phyloP scores from a whole-genome alignment of 1,140 invertebrate species.

The Antheraea pernyi region DNA sequence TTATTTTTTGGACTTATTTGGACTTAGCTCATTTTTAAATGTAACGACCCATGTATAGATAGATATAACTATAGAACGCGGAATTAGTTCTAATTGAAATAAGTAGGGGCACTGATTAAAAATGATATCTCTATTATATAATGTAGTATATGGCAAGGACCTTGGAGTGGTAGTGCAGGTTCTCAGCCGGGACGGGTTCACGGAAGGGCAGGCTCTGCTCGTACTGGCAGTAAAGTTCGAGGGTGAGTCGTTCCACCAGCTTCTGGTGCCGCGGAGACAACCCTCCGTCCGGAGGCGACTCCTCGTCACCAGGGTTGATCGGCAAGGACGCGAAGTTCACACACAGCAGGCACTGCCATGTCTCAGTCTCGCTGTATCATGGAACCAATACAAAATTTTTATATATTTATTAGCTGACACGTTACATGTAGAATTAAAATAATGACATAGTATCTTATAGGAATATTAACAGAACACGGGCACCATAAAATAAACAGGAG shows the following conservation, averaged over 20 bases:
- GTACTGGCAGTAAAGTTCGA: slow-evolving; percentile 94
- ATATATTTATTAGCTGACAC: too few relatives aligned
- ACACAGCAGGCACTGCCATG: slow-evolving; percentile 95
- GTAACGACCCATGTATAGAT: too few relatives aligned
- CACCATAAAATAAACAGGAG: too few relatives aligned
- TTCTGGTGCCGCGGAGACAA: slow-evolving; percentile 82
- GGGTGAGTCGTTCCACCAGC: slow-evolving; percentile 89
- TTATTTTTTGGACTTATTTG: too few relatives aligned
- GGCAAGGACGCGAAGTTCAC: slow-evolving; percentile 87
- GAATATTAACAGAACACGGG: too few relatives aligned
- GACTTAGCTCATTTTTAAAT: too few relatives aligned
- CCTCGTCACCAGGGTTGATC: slow-evolving; percentile 59
- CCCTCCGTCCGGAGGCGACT: slow-evolving; percentile 56
- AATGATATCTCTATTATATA: too few relatives aligned
- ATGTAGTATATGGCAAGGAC: slow-evolving; percentile 15
- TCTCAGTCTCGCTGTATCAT: slow-evolving; percentile 86
- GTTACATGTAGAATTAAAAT: too few relatives aligned
- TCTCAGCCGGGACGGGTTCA: slow-evolving; percentile 88
- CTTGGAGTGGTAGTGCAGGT: slow-evolving; percentile 85
- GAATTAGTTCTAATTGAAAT: too few relatives aligned
- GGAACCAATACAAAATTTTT: neutral
- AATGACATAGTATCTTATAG: too few relatives aligned
- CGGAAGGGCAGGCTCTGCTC: slow-evolving; percentile 92
- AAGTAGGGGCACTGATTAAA: too few relatives aligned
- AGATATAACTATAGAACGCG: too few relatives aligned